phyloP scores from a whole-genome alignment of 2,888 invertebrate species.

The Aleiodes testaceus region DNA sequence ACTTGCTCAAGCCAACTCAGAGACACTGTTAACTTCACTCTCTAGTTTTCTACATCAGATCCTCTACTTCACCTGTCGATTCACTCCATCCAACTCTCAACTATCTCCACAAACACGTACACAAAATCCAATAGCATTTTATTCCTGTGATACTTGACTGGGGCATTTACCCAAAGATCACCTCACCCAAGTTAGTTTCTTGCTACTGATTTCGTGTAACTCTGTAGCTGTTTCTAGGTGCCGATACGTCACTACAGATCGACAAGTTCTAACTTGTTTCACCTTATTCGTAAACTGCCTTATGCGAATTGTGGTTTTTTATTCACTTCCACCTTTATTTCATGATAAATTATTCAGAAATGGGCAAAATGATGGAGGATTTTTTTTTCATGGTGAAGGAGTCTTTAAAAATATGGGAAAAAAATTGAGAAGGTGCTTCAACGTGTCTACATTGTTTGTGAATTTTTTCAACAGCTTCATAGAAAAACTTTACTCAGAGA shows the following conservation, averaged over 20 bases:
- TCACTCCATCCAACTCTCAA: conserved; percentile 1
- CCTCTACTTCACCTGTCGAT: conserved; percentile 36
- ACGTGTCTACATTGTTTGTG: too few species aligned
- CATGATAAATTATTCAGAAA: too few species aligned
- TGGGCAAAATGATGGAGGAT: too few species aligned
- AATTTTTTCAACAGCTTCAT: too few species aligned
- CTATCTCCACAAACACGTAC: too few species aligned
- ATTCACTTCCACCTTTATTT: background rate
- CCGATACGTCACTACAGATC: background rate
- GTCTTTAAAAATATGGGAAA: too few species aligned
- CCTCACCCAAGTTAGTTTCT: background rate
- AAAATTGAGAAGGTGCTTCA: too few species aligned
- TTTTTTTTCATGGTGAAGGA: too few species aligned
- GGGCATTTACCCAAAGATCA: conserved; percentile 1
- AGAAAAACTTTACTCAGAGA: too few species aligned
- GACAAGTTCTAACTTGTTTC: background rate
- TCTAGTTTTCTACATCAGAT: conserved; percentile 33
- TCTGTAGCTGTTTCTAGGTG: background rate
- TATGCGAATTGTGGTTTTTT: background rate
- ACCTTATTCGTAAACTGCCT: background rate
- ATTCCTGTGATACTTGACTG: background rate
- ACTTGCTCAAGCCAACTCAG: too few species aligned
- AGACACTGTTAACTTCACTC: background rate
- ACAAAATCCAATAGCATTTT: too few species aligned
- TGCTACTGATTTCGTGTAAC: background rate